phyloP scores from a whole-genome alignment of 37 sponge, comb jelly and placozoan genomes.

The Oopsacas minuta region DNA sequence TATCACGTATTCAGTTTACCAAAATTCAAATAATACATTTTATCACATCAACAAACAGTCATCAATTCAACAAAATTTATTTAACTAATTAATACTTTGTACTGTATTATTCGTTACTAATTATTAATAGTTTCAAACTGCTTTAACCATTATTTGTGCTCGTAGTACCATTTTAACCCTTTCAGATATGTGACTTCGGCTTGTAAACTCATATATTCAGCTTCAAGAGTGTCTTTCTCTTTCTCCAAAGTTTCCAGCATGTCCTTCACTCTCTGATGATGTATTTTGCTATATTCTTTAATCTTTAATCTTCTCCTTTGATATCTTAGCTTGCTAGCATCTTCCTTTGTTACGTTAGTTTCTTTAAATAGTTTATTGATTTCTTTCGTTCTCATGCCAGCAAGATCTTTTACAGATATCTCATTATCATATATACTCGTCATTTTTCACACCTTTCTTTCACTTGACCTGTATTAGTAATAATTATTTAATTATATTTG shows the following conservation, averaged over 20 bases:
- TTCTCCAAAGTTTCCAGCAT: conserved; percentile 4
- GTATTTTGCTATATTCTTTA: not conserved
- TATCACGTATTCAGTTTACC: too few relatives aligned
- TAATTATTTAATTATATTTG: too few relatives aligned
- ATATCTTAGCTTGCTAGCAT: not conserved
- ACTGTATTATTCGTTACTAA: too few relatives aligned
- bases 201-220: conserved; percentile 2
- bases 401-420: not conserved
- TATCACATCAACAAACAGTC: too few relatives aligned
- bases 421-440: not conserved
- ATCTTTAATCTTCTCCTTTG: conserved; percentile 2
- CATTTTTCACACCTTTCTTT: not conserved
- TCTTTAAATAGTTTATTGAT: conserved; percentile 6
- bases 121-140: too few relatives aligned
- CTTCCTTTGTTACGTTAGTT: not conserved
- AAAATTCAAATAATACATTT: too few relatives aligned
- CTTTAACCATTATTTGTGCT: not conserved
- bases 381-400: not conserved
- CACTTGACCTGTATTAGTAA: too few relatives aligned
- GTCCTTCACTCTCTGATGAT: not conserved
- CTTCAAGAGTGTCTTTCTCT: not conserved
- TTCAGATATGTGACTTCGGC: not conserved
- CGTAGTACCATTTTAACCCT: conserved; percentile 7
- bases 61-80: too few relatives aligned
- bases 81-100: too few relatives aligned